Percentiles rank a stretch among this genome's conserved stretches.
These are phyloP conservation scores for Pipa parva DNA, from an alignment of 2,113 vertebrate genomes.

Conservation along the genomic window DNA sequence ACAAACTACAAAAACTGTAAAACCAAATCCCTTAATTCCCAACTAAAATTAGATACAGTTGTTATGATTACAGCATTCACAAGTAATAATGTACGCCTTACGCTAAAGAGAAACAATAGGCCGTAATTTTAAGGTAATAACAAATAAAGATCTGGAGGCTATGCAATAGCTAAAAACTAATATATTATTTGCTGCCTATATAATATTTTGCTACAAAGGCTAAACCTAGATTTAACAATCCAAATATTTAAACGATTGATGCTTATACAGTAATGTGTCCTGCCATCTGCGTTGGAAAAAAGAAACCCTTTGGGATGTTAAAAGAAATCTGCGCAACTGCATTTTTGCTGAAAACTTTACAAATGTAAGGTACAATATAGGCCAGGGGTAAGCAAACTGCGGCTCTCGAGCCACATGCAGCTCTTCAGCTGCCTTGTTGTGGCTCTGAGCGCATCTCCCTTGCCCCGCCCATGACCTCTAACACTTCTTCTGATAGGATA, in stretches of 20 bases:
- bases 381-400: too few species aligned
- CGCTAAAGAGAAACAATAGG: too few species aligned
- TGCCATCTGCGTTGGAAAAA: neutral
- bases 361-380: neutral
- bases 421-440: too few species aligned
- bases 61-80: too few species aligned
- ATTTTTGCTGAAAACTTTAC: neutral
- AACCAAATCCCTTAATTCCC: too few species aligned
- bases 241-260: neutral
- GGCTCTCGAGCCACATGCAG: too few species aligned
- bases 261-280: neutral
- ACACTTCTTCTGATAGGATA: too few species aligned
- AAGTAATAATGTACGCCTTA: neutral
- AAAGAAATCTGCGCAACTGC: neutral
- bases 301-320: neutral
- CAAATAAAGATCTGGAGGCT: neutral
- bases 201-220: neutral
- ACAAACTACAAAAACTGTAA: too few species aligned
- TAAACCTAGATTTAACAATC: neutral
- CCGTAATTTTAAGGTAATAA: too few species aligned
- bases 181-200: conserved; percentile 6
- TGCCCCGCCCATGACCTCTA: too few species aligned
- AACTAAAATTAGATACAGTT: too few species aligned
- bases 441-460: too few species aligned
- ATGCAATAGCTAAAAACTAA: conserved; percentile 22